Evolutionary conservation across 2,888 invertebrate genomes (phyloP), one percentile per base, ranked within the genome.

Genomic region (Caenorhabditis sp.): DNA sequence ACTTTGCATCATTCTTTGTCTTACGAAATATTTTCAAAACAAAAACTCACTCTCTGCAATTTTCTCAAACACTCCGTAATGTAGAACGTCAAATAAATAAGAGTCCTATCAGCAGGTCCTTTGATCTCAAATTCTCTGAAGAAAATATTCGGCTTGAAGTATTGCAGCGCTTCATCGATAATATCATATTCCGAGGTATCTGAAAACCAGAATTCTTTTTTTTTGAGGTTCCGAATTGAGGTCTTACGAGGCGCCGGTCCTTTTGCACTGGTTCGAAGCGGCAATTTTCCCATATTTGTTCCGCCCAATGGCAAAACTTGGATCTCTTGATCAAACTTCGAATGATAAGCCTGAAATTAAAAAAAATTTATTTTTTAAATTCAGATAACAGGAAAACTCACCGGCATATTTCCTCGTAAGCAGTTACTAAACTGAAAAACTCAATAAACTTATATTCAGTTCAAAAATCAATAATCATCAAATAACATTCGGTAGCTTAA

Each of bases 121-220:
- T 74, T 74, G 20, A 74, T 74, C 65, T 99, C 97, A 89, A 97
- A 99, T 43, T 95, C 97, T 82, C 97, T 92, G 89, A 99, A 99
- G 90, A 99, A 99, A 0, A 99, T 96, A 90, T 99, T 99, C 0
- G 99, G 97, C 90, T 96, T 97, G 89, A 99, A 99, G 89, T 92
- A 99, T 87, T 93, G 93, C 43, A 99, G 91, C 63, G 97, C 94
- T 91, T 99, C 99, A 89, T 99, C 99, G 82, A 99, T 93, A 77
- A 99, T 93, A 89, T 99, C 99, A 56, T 93, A 93, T 63, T 92
- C 91, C n/a, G 90, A 90, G 26, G 76, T 77, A 66, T 78, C 78
- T 81, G 59, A 20, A 53, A 64, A 49, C 10, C 10, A 7, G 5
- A 4, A 31, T 7, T 7, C 10, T 31, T 31, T 31, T 31, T 7